Base-by-base conservation (phyloP, 2,797 vertebrate genomes). In the Micromesistius poutassou region DNA sequence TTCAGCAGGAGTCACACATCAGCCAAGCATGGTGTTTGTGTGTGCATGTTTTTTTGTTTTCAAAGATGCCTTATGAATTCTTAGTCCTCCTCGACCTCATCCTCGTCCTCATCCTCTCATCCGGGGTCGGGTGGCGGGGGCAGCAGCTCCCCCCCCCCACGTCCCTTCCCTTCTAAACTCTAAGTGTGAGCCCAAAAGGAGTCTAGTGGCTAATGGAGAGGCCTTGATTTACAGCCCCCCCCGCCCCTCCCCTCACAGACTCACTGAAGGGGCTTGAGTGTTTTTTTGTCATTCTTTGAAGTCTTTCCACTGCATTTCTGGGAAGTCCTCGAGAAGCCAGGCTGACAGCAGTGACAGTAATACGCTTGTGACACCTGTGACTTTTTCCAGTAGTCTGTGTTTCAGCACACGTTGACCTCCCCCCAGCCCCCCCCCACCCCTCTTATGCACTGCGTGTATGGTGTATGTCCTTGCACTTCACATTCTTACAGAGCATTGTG, bases 261-360 rank as follows among this genome's bases (percentile, higher is more conserved):
- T 80, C 83, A 79, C 82, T 82, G 78, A 77, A 46, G 77, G 84
- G 76, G 86, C 87, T 80, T 78, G 75, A 83, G 74, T 74, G 28
- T 38, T 9, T 89, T 85, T 92, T 92, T 92, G 33, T 92, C 91
- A 90, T 91, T 89, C 73, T 68, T 88, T 91, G 88, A 82, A 88
- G 83, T 89, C 83, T 91, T 93, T 94, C 92, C 92, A 91, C 87
- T 86, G 87, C 84, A 87, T 85, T 91, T 90, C 82, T 89, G 84
- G 87, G 85, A 89, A 92, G 87, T 87, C 82, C 78, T 84, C 90
- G 89, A 92, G 91, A 90, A 90, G 82, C 81, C 71, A 74, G 90
- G 81, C 89, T 89, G 90, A 92, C 90, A 89, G 86, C 82, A 80
- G 85, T 86, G 88, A 92, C 92, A 91, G 90, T 92, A 91, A 92